phyloP scores from a whole-genome alignment of 2,797 vertebrate genomes.

The Parauchenoglanis punctatus region DNA sequence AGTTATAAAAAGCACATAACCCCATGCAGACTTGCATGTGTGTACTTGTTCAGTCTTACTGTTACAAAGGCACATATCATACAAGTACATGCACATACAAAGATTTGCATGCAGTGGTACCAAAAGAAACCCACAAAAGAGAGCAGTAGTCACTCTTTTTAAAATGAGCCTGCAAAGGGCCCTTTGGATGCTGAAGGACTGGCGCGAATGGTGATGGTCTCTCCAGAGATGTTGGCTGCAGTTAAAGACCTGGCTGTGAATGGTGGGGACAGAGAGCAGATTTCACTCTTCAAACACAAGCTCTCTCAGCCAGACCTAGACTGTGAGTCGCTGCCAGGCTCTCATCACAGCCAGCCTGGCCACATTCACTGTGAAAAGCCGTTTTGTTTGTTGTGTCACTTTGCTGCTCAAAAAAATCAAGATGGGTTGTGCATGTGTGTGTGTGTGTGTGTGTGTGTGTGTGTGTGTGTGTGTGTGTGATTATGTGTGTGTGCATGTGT shows the following conservation, averaged over 20 bases:
- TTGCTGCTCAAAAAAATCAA: constrained; percentile 43
- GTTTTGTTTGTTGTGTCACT: constrained; percentile 63
- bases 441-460: constrained; percentile 39
- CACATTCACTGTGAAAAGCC: constrained; percentile 57
- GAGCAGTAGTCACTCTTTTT: constrained; percentile 10
- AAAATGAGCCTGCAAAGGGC: not conserved
- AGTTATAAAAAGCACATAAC: not conserved
- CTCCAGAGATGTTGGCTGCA: constrained; percentile 86
- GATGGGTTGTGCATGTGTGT: constrained; percentile 26
- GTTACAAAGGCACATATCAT: not conserved
- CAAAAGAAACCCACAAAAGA: not conserved
- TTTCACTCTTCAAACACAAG: constrained; percentile 85
- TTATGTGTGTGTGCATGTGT: constrained; percentile 2
- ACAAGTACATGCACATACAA: not conserved
- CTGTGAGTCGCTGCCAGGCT: constrained; percentile 56
- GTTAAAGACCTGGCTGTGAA: constrained; percentile 86
- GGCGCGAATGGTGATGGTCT: constrained; percentile 66
- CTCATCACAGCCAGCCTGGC: constrained; percentile 60
- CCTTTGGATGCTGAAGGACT: constrained; percentile 28
- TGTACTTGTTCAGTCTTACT: not conserved
- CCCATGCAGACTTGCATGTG: not conserved
- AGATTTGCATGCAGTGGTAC: not conserved
- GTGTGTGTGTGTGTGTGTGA: not conserved
- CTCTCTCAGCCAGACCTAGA: constrained; percentile 55
- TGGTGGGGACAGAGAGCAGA: constrained; percentile 78